Conservation (phyloP, 2,888 invertebrate species). For the Drosophila emarginata region DNA sequence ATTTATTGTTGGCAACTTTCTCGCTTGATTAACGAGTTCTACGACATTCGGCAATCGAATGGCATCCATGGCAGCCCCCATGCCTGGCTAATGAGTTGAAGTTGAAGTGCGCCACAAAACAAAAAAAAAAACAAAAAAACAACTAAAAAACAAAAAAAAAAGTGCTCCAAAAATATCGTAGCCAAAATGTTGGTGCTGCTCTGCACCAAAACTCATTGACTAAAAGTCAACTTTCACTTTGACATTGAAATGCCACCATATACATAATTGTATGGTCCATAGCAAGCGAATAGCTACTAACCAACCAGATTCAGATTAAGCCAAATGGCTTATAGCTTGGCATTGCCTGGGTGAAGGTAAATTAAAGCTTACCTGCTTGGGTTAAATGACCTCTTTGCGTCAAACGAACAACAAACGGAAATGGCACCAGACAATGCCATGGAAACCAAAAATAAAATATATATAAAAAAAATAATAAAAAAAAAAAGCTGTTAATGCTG, state of each 20-base stretch:
- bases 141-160: background rate
- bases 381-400: conserved; percentile 67
- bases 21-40: conserved; percentile 79
- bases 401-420: conserved; percentile 51
- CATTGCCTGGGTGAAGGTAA: conserved; percentile 46
- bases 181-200: conserved; percentile 42
- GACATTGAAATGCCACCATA: conserved; percentile 80
- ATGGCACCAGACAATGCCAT: conserved; percentile 45
- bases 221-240: conserved; percentile 81
- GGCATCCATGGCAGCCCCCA: conserved; percentile 40
- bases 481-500: background rate
- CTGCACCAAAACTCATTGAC: conserved; percentile 34
- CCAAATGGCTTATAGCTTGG: conserved; percentile 37
- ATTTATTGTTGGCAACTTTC: conserved; percentile 68
- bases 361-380: conserved; percentile 46
- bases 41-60: conserved; percentile 51
- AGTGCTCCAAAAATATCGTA: conserved; percentile 50
- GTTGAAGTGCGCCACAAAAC: conserved; percentile 47
- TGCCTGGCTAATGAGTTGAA: conserved; percentile 55
- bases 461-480: no score
- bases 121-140: conserved; percentile 22
- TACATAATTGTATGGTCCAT: conserved; percentile 34
- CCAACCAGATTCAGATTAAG: conserved; percentile 36
- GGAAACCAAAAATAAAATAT: conserved; percentile 3
- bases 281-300: conserved; percentile 44